Evolutionary conservation across 2,113 vertebrate species (phyloP).

Genomic region (Eulemur rufifrons): DNA sequence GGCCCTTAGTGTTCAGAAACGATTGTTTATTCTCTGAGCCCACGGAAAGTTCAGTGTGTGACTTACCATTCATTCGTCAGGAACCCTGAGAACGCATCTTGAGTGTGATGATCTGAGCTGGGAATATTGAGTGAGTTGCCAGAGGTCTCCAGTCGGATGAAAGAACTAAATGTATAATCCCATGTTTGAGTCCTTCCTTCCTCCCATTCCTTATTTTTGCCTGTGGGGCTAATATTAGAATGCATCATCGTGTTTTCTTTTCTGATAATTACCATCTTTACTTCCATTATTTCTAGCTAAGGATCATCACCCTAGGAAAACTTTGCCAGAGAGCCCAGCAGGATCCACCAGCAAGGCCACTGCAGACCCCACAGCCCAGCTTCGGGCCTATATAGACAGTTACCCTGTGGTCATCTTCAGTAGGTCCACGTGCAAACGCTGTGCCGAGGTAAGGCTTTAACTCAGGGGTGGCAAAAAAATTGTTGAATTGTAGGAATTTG

Average conservation of each 20-base stretch:
- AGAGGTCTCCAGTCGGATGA: neutral
- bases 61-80: neutral
- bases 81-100: neutral
- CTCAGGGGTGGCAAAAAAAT: too few species aligned
- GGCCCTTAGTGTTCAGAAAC: neutral
- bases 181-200: neutral
- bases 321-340: conserved; percentile 37
- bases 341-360: neutral
- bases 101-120: neutral
- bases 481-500: neutral
- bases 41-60: neutral
- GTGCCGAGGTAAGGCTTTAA: conserved; percentile 68
- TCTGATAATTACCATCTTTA: conserved; percentile 64
- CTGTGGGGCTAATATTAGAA: conserved; percentile 54
- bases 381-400: conserved; percentile 8
- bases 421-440: conserved; percentile 28
- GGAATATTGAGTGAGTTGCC: neutral
- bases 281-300: conserved; percentile 63
- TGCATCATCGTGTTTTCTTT: conserved; percentile 48
- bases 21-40: neutral
- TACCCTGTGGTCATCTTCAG: conserved; percentile 61
- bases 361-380: neutral
- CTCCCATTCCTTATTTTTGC: neutral
- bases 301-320: neutral
- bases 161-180: neutral